Percentiles rank a stretch among this genome's conserved stretches.
Evolutionary conservation across 1,140 invertebrate species (phyloP).

Genomic region (Camponotus floridanus): DNA sequence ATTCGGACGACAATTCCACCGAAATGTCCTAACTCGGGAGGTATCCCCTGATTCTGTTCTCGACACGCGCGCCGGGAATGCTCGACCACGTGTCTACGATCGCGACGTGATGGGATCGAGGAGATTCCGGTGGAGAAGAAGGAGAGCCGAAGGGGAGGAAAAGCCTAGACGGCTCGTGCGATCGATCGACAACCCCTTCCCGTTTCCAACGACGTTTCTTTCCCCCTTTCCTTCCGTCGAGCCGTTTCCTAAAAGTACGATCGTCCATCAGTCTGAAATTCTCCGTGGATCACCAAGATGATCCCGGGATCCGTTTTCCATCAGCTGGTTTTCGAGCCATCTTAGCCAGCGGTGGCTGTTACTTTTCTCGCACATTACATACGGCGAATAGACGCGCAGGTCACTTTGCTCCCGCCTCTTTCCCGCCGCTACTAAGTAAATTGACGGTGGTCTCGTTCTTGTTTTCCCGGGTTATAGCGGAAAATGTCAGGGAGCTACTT

Average conservation of each 20-base stretch:
- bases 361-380: neutral
- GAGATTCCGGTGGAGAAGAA: neutral
- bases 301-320: slow-evolving; percentile 67
- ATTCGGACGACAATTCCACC: slow-evolving; percentile 29
- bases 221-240: too few relatives aligned
- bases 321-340: neutral
- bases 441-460: slow-evolving; percentile 41
- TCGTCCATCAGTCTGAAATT: slow-evolving; percentile 54
- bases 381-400: neutral
- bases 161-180: neutral
- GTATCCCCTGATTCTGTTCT: neutral
- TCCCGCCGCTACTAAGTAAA: slow-evolving; percentile 19
- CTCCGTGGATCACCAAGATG: slow-evolving; percentile 52
- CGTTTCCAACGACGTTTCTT: neutral
- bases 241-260: neutral
- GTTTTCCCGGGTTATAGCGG: slow-evolving; percentile 40
- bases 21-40: slow-evolving; percentile 36
- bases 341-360: neutral
- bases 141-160: neutral
- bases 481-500: slow-evolving; percentile 51
- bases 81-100: slow-evolving; percentile 58
- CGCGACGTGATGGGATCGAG: slow-evolving; percentile 62
- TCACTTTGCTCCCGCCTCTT: neutral
- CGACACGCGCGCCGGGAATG: slow-evolving; percentile 42
- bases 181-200: slow-evolving; percentile 60